phyloP scores from a whole-genome alignment of 2,888 invertebrate genomes.

The Scrobipalpa costella region DNA sequence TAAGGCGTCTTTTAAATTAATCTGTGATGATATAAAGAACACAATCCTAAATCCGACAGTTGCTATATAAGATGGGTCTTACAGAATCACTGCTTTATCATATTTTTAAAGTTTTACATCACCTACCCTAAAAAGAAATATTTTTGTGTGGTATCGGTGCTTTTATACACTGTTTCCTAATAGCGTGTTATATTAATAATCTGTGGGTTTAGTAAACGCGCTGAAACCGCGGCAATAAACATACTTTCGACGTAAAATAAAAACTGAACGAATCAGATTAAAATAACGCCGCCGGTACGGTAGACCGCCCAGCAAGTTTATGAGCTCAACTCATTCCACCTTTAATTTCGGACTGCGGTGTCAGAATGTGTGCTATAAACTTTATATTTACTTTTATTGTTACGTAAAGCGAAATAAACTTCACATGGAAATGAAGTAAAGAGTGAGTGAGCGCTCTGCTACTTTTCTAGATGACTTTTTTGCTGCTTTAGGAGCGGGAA shows the following conservation, averaged over 20 bases:
- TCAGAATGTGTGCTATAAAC: not conserved
- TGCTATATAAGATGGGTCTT: too few species aligned
- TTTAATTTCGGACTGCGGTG: constrained; percentile 2
- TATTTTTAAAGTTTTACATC: too few species aligned
- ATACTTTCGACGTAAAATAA: constrained; percentile 38
- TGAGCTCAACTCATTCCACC: not conserved
- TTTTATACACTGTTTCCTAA: not conserved
- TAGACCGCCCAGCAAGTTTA: constrained; percentile 42
- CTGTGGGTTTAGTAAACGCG: constrained; percentile 36
- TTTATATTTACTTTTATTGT: constrained; percentile 7
- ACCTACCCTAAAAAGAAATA: too few species aligned
- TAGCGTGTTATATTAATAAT: constrained; percentile 20
- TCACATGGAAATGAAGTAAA: not conserved
- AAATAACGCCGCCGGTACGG: constrained; percentile 46
- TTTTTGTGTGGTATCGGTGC: too few species aligned
- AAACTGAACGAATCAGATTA: constrained; percentile 35
- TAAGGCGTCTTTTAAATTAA: too few species aligned
- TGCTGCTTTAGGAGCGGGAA: too few species aligned
- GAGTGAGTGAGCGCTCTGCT: too few species aligned
- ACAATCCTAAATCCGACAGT: too few species aligned
- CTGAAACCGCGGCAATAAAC: constrained; percentile 40
- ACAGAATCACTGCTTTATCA: too few species aligned
- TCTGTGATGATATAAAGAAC: too few species aligned
- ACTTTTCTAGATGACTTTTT: too few species aligned
- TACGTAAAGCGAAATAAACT: not conserved